Evolutionary conservation across 2,113 vertebrate genomes (phyloP), one percentile per base, ranked within the genome.

Genomic region (Glaucidium brasilianum): DNA sequence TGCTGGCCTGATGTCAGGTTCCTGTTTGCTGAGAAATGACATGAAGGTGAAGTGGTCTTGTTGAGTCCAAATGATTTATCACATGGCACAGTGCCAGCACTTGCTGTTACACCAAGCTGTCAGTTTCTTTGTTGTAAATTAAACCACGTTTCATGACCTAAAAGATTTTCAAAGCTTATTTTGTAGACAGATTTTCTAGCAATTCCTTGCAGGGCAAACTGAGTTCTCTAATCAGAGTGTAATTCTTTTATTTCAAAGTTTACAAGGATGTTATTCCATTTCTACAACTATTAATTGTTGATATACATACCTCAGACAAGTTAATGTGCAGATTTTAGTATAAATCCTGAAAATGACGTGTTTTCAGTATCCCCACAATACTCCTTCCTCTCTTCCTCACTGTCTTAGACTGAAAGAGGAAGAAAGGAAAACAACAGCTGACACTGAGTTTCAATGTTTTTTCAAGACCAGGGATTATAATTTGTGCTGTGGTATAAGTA

Each of bases 81-180:
- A 88, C 82, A 60, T 71, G 92, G 94, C 90, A 49, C 3, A 0
- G 11, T 0, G 39, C 89, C 87, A 93, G 85, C 69, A 55, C 58
- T 84, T 67, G 63, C 56, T 75, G 66, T 95, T 90, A 66, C 77
- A 85, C 88, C 63, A 55, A 79, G 76, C 82, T 90, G 86, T 89
- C 94, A 87, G 32, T 85, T 96, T 90, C 81, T 90, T 80, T 82
- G 67, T 41, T 92, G 91, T 92, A 94, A 97, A 96, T 90, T 95
- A 82, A 75, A 91, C 77, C 73, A 78, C 1, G 2, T 91, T 96
- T 94, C 88, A 75, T 64, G 95, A 64, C 72, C 39, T 80, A 29
- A 84, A 91, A 87, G 49, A 82, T 81, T 88, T 87, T 80, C 37
- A 56, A 77, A 84, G 63, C 95, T 94, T 93, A 75, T 97, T 90